Conservation (phyloP, 35 echinoderm and acorn worm species). For the Ophiothrix spiculata region DNA sequence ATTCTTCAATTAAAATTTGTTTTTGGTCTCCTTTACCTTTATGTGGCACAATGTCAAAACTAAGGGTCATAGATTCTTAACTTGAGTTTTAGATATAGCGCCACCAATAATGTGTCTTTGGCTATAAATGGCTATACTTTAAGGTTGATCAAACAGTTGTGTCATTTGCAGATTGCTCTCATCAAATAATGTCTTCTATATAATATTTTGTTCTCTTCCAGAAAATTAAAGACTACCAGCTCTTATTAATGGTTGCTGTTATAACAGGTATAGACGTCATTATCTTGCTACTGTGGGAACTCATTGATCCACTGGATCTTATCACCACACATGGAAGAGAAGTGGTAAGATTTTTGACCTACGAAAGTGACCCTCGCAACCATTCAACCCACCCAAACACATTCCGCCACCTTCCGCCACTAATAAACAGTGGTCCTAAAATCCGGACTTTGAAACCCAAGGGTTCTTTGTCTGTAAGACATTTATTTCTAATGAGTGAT, state of each 20-base stretch:
- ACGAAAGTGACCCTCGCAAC: not conserved
- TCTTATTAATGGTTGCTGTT: constrained; percentile 52
- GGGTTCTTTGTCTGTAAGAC: no score
- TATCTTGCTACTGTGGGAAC: constrained; percentile 59
- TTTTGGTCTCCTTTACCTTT: no score
- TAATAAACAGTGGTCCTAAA: not conserved
- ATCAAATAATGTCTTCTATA: no score
- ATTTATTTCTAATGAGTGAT: no score
- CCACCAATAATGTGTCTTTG: no score
- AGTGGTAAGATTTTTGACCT: not conserved
- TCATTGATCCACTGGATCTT: constrained; percentile 44
- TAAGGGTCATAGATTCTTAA: no score
- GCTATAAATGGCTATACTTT: no score
- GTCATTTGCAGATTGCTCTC: no score
- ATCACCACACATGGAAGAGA: not conserved
- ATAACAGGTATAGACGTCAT: constrained; percentile 57
- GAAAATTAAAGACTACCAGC: constrained; percentile 64
- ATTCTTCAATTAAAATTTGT: no score
- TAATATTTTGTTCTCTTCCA: constrained; percentile 12
- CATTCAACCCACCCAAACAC: not conserved
- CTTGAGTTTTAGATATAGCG: no score
- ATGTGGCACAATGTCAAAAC: no score
- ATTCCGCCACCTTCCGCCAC: not conserved
- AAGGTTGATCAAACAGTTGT: no score
- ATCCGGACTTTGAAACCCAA: not conserved